Base-by-base conservation (phyloP, 2,888 invertebrate genomes). In the Scrobipalpa costella region DNA sequence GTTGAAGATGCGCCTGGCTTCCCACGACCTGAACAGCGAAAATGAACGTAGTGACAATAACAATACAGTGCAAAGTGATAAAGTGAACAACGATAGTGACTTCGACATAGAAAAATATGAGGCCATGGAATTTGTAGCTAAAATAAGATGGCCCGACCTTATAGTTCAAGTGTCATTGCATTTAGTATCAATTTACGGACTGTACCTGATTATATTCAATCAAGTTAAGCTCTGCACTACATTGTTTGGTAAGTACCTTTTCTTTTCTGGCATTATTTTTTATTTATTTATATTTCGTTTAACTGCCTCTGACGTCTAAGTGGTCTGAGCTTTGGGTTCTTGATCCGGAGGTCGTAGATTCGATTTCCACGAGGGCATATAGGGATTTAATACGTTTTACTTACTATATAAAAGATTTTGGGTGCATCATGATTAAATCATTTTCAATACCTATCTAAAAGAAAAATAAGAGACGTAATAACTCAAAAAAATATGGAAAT, bases 121-220 rank as follows among this genome's bases (percentile, higher is more conserved):
- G 73, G 79, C 81, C 21, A 84, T 87, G 76, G 84, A 88, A 67
- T 96, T 95, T 73, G 87, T 83, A 66, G 92, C 96, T 2, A 85
- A 86, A 70, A 93, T 95, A 65, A 92, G 93, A 79, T 96, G 96
- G 96, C 95, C 94, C 0, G 96, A 96, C 80, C 85, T 96, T 1
- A 77, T 85, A 15, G 96, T 93, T 19, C 96, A 96, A 87, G 71
- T 94, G 66, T 93, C 93, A 71, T 89, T 96, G 75, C 96, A 96
- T 83, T 79, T 79, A 64, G 95, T 95, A 38, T 93, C 93, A 68
- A 70, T 95, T 47, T 96, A 95, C 77, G 96, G 96, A 68, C 68
- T 95, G 49, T 95, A 92, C 83, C 92, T 95, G 76, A 90, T 95
- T 63, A 75, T 95, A 68, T 93, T 93, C 34, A 80, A 82, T 67